Conservation (phyloP, 1,140 invertebrate species). For the Drosophila bocqueti region DNA sequence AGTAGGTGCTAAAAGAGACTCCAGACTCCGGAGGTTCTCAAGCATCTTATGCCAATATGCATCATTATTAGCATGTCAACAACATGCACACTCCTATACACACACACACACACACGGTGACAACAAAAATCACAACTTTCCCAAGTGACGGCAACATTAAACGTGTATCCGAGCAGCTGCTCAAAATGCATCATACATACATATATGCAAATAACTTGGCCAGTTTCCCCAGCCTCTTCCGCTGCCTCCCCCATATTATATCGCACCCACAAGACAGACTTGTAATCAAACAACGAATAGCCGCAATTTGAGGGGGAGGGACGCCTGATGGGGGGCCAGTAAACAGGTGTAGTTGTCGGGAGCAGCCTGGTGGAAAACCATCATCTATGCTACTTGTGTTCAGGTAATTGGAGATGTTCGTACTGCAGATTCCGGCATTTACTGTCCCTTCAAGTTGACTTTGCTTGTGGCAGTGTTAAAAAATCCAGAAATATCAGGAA, state of each 20-base stretch:
- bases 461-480: neutral
- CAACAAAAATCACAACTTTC: constrained; percentile 80
- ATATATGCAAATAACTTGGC: constrained; percentile 59
- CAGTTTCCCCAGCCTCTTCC: neutral
- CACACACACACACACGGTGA: constrained; percentile 31
- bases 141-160: constrained; percentile 70
- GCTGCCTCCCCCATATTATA: constrained; percentile 6
- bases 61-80: constrained; percentile 80
- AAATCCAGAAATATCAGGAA: neutral
- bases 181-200: constrained; percentile 43
- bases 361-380: constrained; percentile 56
- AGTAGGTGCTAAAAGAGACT: constrained; percentile 69
- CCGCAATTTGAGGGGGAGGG: constrained; percentile 34
- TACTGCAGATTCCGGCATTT: neutral
- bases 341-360: constrained; percentile 20
- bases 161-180: constrained; percentile 52
- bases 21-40: constrained; percentile 50
- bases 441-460: neutral
- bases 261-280: constrained; percentile 67
- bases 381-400: constrained; percentile 42
- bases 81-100: constrained; percentile 23
- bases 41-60: constrained; percentile 72
- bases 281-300: constrained; percentile 72
- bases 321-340: constrained; percentile 11
- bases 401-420: constrained; percentile 33